Conservation (phyloP, 2,888 invertebrate species). For the Ectobius pallidus region DNA sequence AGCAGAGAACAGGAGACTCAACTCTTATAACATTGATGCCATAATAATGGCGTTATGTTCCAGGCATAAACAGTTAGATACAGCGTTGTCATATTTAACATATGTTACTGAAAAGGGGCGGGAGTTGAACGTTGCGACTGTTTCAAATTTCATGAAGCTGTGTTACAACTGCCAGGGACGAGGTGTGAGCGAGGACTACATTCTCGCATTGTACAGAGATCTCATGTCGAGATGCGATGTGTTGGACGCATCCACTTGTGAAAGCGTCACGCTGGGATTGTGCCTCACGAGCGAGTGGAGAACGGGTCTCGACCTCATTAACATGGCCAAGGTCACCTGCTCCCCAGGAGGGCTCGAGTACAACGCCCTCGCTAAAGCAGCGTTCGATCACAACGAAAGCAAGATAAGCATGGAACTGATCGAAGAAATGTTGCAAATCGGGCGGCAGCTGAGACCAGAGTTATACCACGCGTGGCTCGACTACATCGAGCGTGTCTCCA, state of each 20-base stretch:
- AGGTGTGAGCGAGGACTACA: slow-evolving; percentile 59
- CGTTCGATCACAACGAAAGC: slow-evolving; percentile 63
- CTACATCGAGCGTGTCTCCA: slow-evolving; percentile 54
- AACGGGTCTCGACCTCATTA: slow-evolving; percentile 63
- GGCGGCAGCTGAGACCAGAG: slow-evolving; percentile 56
- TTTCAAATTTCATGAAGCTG: slow-evolving; percentile 63
- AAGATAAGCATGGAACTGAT: slow-evolving; percentile 66
- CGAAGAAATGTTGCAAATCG: slow-evolving; percentile 59
- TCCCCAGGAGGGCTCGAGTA: slow-evolving; percentile 59
- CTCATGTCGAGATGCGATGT: slow-evolving; percentile 62
- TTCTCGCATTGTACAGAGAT: slow-evolving; percentile 59
- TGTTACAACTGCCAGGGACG: slow-evolving; percentile 56
- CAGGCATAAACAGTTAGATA: slow-evolving; percentile 54
- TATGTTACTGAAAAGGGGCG: slow-evolving; percentile 59
- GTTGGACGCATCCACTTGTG: slow-evolving; percentile 66
- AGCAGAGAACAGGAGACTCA: slow-evolving; percentile 54
- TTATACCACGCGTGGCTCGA: slow-evolving; percentile 63
- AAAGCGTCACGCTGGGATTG: slow-evolving; percentile 66
- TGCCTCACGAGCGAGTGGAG: slow-evolving; percentile 69
- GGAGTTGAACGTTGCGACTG: slow-evolving; percentile 62
- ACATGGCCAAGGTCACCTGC: slow-evolving; percentile 61
- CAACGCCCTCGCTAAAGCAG: slow-evolving; percentile 61
- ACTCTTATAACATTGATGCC: slow-evolving; percentile 64
- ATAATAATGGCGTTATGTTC: slow-evolving; percentile 63
- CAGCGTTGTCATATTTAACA: slow-evolving; percentile 64